Base-by-base conservation (phyloP, 92 coral and sea anemone genomes). In the Umimayanthus kanabou region DNA sequence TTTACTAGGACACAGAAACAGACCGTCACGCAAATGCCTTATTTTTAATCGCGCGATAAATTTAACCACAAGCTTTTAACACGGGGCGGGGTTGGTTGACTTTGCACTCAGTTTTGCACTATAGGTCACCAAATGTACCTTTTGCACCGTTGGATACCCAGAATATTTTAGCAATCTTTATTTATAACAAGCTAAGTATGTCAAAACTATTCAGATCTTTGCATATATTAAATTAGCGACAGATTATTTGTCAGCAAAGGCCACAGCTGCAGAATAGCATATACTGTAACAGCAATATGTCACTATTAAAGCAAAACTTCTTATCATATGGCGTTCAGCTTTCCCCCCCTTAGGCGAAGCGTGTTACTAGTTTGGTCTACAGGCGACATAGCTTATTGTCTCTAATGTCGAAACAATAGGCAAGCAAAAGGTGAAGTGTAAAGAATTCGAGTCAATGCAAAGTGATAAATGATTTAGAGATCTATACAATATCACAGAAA, bases 381-480 rank as follows among this genome's bases (percentile, higher is more conserved):
- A 40, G 43, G 16, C 61, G 45, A 45, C 23, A 22, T 71, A 25
- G 23, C 77, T 73, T 71, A 83, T 83, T 83, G 79, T 83, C 77
- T 13, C 16, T 83, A 45, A 83, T 70, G 26, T 42, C 11, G 18
- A 49, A 69, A 83, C 66, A 69, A 83, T 40, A 69, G 78, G 14
- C 30, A 20, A 47, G 78, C 77, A 39, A 83, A 40, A 37, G 78
- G 61, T 71, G 76, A 83, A 43, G 79, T 45, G 66, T 83, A 70
- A 83, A 83, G 78, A 83, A 83, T 45, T 83, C 61, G 64, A 83
- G 66, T 25, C 87, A 83, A 49, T 39, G 45, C 25, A 83, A 83
- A 83, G 79, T 83, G 87, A 83, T 83, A 83, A 70, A 83, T 29
- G 87, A 83, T 83, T 83, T 83, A 71, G 47, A 78, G 20, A 70